These are phyloP conservation scores for Muscicapa adusta DNA, from an alignment of 2,113 vertebrate genomes.

Conservation along the genomic window DNA sequence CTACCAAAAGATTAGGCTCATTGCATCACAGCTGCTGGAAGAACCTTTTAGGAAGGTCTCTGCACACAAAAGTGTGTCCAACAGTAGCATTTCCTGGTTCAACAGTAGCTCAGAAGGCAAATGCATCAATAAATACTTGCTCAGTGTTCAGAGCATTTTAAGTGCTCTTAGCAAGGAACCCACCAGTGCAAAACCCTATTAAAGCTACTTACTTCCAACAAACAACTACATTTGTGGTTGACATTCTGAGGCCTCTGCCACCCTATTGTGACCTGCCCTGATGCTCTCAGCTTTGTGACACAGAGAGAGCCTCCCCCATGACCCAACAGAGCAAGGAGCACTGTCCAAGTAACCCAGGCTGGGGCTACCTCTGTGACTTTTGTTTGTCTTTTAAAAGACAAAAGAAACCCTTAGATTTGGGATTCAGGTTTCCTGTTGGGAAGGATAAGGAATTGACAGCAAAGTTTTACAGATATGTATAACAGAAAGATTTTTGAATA, in stretches of 20 bases:
- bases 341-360: not conserved
- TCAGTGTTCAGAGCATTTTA: not conserved
- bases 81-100: not conserved
- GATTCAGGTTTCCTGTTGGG: not conserved
- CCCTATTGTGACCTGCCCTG: not conserved
- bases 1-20: not conserved
- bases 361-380: not conserved
- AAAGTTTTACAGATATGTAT: too few relatives aligned
- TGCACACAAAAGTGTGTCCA: not conserved
- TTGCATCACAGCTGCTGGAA: not conserved
- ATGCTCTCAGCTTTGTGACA: not conserved
- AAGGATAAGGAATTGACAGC: too few relatives aligned
- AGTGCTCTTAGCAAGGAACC: not conserved
- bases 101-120: not conserved
- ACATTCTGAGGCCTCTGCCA: not conserved
- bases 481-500: too few relatives aligned
- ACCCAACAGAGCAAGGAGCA: not conserved
- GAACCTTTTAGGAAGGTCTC: not conserved
- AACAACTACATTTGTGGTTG: not conserved
- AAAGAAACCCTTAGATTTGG: not conserved
- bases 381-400: not conserved
- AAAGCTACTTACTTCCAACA: not conserved
- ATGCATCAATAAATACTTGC: not conserved
- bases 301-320: rapidly evolving
- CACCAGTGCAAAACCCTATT: not conserved